Evolutionary conservation across 2,797 vertebrate genomes (phyloP), one percentile per base, ranked within the genome.

Genomic region (Hapalemur alaotrensis): DNA sequence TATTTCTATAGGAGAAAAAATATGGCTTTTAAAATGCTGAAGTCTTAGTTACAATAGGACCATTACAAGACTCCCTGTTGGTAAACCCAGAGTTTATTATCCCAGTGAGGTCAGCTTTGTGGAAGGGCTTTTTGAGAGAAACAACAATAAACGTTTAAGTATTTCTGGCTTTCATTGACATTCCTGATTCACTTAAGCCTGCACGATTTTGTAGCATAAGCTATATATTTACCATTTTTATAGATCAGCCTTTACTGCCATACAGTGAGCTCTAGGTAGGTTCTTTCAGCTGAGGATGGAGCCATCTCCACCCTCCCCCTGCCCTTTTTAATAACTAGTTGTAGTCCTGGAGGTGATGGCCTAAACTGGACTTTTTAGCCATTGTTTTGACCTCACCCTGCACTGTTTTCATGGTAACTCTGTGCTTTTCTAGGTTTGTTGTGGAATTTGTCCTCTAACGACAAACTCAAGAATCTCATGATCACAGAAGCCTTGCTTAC

Each of bases 391-490:
- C 82, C 54, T 46, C 41, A 3, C 61, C 65, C 38, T 35, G 5
- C 23, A 17, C 59, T 35, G 15, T 89, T 67, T 88, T 93, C 69
- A 87, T 96, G 25, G 95, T 85, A 94, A 76, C 23, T 82, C 65
- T 93, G 96, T 89, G 32, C 4, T 95, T 3, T 1, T 98, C 6
- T 91, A 99, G 99, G 99, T 88, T 98, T 99, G 96, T 95, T 99
- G 93, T 99, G 99, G 99, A 99, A 99, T 98, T 98, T 99, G 95
- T 99, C 99, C 6, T 99, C 99, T 93, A 99, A 99, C 25, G 99
- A 99, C 97, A 98, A 99, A 65, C 98, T 99, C 98, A 99, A 99
- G 98, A 98, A 99, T 78, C 84, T 98, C 57, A 98, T 99, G 78
- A 96, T 99, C 89, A 98, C 89, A 78, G 98, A 99, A 43, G 98